phyloP scores from a whole-genome alignment of 2,797 vertebrate species.

The Notamacropus eugenii region DNA sequence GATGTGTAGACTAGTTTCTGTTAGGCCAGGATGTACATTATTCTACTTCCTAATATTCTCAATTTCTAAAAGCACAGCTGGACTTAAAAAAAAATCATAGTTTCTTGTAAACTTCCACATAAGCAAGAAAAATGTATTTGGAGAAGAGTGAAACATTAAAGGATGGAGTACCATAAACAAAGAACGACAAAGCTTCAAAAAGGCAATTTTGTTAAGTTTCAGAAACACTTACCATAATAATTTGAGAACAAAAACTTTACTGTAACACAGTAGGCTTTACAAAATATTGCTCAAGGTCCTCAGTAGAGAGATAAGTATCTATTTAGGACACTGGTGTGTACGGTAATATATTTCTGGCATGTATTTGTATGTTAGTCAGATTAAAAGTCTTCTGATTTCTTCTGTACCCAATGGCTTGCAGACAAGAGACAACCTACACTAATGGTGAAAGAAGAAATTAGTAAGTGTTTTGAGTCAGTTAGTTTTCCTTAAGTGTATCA shows the following conservation, averaged over 20 bases:
- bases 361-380: constrained; percentile 73
- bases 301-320: constrained; percentile 73
- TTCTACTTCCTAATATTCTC: constrained; percentile 6
- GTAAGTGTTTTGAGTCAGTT: constrained; percentile 70
- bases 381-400: constrained; percentile 72
- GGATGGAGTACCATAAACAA: constrained; percentile 64
- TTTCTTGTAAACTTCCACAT: constrained; percentile 55
- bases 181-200: constrained; percentile 74
- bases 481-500: constrained; percentile 80
- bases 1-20: constrained; percentile 38
- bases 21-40: constrained; percentile 64
- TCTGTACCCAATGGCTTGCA: constrained; percentile 75
- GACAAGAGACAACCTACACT: constrained; percentile 77
- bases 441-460: constrained; percentile 80
- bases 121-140: constrained; percentile 59
- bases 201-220: constrained; percentile 71
- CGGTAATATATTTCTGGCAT: constrained; percentile 62
- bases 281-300: constrained; percentile 67
- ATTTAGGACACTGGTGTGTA: constrained; percentile 67
- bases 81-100: not conserved
- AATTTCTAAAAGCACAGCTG: constrained; percentile 49
- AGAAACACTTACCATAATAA: constrained; percentile 72
- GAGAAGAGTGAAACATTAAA: constrained; percentile 61
- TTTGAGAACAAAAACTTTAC: constrained; percentile 69
- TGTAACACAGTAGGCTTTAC: constrained; percentile 77